phyloP scores from a whole-genome alignment of 2,113 vertebrate species.

The Abramis brama region DNA sequence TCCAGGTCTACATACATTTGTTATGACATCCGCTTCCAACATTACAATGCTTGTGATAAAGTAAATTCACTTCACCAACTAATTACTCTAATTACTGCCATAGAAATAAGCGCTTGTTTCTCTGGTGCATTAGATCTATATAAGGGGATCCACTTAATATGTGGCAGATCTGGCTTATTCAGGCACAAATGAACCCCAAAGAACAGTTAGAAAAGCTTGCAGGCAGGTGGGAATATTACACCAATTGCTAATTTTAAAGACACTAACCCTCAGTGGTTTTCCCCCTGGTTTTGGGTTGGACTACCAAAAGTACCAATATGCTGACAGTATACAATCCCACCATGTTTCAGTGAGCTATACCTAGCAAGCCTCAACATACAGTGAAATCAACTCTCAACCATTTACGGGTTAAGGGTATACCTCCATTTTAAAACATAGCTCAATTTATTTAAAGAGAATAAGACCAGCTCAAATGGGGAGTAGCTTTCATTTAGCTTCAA shows the following conservation, averaged over 20 bases:
- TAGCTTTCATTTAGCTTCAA: conserved; percentile 41
- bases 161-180: background rate
- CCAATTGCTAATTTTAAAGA: background rate
- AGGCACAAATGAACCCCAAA: background rate
- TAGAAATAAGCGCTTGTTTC: no score
- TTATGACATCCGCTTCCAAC: no score
- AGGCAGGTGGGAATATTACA: background rate
- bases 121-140: no score
- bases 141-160: background rate
- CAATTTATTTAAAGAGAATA: conserved; percentile 29
- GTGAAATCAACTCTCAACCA: conserved; percentile 40
- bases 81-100: no score
- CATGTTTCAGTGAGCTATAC: background rate
- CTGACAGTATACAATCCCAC: background rate
- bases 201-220: background rate
- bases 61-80: no score
- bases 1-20: no score
- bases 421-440: conserved; percentile 21
- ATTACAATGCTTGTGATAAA: no score
- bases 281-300: background rate
- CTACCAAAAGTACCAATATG: background rate
- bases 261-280: background rate
- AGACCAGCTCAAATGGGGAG: background rate
- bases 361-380: conserved; percentile 49
- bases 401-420: conserved; percentile 11